Evolutionary conservation across 1,140 invertebrate species (phyloP).

Genomic region (Sminthurides bifidus): DNA sequence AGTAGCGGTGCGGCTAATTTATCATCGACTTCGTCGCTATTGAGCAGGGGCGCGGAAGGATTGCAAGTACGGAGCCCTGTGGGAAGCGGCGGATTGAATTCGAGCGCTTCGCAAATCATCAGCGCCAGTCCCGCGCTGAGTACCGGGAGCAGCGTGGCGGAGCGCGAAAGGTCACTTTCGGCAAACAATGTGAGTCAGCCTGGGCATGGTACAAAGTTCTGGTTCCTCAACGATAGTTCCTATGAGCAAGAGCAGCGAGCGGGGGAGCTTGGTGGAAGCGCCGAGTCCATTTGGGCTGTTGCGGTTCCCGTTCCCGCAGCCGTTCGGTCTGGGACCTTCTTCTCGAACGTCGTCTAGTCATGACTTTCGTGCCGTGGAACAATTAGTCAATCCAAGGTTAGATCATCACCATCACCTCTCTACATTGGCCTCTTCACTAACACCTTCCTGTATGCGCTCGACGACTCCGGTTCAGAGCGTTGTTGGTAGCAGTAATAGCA

Average conservation of each 20-base stretch:
- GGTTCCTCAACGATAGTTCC: neutral
- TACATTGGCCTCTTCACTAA: slow-evolving; percentile 32
- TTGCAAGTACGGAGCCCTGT: neutral
- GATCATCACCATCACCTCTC: slow-evolving; percentile 12
- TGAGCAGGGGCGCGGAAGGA: neutral
- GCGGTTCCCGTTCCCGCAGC: slow-evolving; percentile 29
- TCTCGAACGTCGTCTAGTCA: slow-evolving; percentile 25
- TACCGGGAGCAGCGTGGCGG: neutral
- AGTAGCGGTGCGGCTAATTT: neutral
- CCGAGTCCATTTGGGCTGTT: slow-evolving; percentile 24
- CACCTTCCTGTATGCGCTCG: neutral
- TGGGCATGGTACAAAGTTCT: neutral
- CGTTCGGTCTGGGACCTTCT: slow-evolving; percentile 18
- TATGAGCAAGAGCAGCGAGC: neutral
- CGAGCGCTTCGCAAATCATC: neutral
- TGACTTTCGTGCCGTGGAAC: slow-evolving; percentile 32
- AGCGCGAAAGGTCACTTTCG: slow-evolving; percentile 6
- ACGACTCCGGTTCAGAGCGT: neutral
- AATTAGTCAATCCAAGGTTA: slow-evolving; percentile 29
- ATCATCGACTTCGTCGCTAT: neutral
- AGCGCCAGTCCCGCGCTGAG: slow-evolving; percentile 8
- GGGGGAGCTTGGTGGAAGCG: slow-evolving; percentile 1
- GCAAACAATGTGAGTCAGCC: neutral
- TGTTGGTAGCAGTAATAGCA: neutral
- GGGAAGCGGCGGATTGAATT: neutral